phyloP scores from a whole-genome alignment of 1,140 invertebrate genomes.

The Episyrphus balteatus region DNA sequence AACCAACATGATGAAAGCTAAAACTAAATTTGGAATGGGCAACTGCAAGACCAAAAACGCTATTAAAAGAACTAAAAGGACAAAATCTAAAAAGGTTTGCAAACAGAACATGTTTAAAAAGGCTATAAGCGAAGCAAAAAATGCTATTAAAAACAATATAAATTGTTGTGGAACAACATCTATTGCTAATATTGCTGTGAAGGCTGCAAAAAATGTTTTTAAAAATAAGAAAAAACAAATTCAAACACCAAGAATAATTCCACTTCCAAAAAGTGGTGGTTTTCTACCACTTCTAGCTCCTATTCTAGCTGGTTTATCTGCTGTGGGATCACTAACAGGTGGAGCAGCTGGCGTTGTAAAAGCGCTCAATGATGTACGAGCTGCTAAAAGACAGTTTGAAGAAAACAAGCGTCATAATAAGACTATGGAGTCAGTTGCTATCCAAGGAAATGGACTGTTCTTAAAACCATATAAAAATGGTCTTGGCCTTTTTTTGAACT shows the following conservation, averaged over 20 bases:
- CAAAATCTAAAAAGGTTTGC: background rate
- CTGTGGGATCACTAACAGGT: conserved; percentile 13
- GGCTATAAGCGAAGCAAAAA: background rate
- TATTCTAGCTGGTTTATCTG: conserved; percentile 27
- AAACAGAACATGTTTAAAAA: background rate
- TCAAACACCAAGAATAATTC: conserved; percentile 17
- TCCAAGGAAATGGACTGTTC: too few relatives aligned
- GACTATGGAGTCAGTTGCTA: conserved; percentile 14
- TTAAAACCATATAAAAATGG: too few relatives aligned
- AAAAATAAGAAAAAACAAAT: conserved; percentile 6
- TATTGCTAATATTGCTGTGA: conserved; percentile 2
- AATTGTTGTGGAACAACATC: background rate
- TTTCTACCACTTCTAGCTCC: conserved; percentile 21
- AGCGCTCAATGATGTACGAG: conserved; percentile 11
- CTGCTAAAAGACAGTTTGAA: conserved; percentile 8
- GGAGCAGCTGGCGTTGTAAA: conserved; percentile 10
- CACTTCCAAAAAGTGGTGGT: conserved; percentile 22
- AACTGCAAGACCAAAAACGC: too few relatives aligned
- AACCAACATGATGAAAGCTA: background rate
- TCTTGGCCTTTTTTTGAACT: conserved; percentile 4
- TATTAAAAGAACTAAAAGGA: background rate
- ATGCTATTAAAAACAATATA: background rate
- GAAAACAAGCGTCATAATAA: conserved; percentile 14
- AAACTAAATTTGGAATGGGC: background rate
- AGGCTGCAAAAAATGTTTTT: conserved; percentile 6